Percentiles rank a stretch among this genome's conserved stretches.
These are phyloP conservation scores for Aegithalos caudatus DNA, from an alignment of 2,113 vertebrate genomes.

Conservation along the genomic window DNA sequence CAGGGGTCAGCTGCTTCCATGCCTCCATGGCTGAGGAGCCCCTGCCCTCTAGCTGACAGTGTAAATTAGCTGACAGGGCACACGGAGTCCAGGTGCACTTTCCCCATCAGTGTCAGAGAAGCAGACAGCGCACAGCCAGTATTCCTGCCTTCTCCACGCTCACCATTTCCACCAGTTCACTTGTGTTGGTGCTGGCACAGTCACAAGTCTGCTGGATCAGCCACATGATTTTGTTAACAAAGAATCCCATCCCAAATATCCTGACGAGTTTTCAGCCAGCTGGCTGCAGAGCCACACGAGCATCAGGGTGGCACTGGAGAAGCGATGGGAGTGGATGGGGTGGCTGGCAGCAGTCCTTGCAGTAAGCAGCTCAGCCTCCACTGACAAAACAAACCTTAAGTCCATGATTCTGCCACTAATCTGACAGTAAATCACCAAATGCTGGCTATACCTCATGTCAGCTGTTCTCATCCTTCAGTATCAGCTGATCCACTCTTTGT, in stretches of 20 bases:
- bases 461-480: neutral
- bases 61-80: neutral
- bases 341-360: neutral
- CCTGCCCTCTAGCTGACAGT: neutral
- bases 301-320: neutral
- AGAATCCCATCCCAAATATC: neutral
- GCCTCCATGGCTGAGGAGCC: neutral
- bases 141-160: neutral
- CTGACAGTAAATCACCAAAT: neutral
- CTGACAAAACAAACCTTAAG: neutral
- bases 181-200: neutral
- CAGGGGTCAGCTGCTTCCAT: neutral
- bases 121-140: accelerated
- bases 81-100: accelerated
- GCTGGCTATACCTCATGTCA: neutral
- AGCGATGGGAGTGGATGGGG: accelerated
- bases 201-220: neutral
- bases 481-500: neutral
- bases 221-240: neutral
- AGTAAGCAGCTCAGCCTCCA: neutral
- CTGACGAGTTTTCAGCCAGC: neutral
- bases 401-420: neutral
- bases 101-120: neutral
- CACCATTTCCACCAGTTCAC: neutral
- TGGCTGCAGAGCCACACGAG: neutral